These are phyloP conservation scores for Serrognathus titanus DNA, from an alignment of 2,888 invertebrate species.

Conservation along the genomic window DNA sequence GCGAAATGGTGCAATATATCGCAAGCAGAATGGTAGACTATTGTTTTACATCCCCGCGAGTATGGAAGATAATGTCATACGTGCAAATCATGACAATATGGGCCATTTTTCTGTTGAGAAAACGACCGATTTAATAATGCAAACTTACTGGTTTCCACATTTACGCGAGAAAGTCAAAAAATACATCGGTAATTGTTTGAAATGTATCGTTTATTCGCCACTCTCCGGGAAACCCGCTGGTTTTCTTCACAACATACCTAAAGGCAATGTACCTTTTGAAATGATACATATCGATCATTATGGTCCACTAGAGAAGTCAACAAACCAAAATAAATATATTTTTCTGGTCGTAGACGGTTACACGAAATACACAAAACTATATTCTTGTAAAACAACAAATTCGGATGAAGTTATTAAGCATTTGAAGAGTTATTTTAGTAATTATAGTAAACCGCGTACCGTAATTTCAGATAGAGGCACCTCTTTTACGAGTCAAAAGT, in stretches of 20 bases:
- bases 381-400: conserved; percentile 21
- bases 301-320: conserved; percentile 28
- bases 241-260: conserved; percentile 29
- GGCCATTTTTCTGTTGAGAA: conserved; percentile 37
- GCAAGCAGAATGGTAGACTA: conserved; percentile 5
- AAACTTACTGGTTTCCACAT: conserved; percentile 37
- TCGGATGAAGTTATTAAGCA: conserved; percentile 22
- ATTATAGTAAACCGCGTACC: conserved; percentile 25
- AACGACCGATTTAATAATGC: conserved; percentile 25
- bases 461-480: conserved; percentile 32
- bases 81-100: conserved; percentile 28
- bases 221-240: conserved; percentile 30
- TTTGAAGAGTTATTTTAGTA: conserved; percentile 23
- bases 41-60: conserved; percentile 24
- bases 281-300: conserved; percentile 33
- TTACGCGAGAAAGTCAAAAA: conserved; percentile 28
- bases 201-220: conserved; percentile 29
- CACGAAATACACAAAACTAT: conserved; percentile 30
- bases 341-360: conserved; percentile 32
- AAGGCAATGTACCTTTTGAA: conserved; percentile 29
- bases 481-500: conserved; percentile 29
- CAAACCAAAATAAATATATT: conserved; percentile 24
- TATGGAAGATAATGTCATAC: conserved; percentile 27
- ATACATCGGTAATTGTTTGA: conserved; percentile 32
- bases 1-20: conserved; percentile 8